Evolutionary conservation across 2,797 vertebrate genomes (phyloP).

Genomic region (Pempheris klunzingeri): DNA sequence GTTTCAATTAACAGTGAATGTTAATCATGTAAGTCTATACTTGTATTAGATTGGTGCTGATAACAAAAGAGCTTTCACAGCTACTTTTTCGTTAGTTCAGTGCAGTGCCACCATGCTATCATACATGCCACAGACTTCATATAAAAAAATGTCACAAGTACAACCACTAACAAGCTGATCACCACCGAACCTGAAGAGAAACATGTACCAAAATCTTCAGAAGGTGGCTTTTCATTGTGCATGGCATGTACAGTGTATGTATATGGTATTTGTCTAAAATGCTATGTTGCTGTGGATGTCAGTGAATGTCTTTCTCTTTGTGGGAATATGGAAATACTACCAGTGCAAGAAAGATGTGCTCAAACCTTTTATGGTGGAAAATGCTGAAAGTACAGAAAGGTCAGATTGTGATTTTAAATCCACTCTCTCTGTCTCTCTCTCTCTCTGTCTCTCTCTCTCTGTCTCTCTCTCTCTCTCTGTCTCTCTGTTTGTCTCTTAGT

Average conservation of each 20-base stretch:
- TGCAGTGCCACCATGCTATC: slow-evolving; percentile 31
- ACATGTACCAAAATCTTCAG: slow-evolving; percentile 71
- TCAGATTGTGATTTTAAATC: slow-evolving; percentile 59
- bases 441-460: slow-evolving; percentile 17
- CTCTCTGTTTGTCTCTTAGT: slow-evolving; percentile 11
- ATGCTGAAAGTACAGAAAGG: slow-evolving; percentile 52
- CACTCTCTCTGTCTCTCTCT: slow-evolving; percentile 28
- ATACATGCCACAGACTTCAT: slow-evolving; percentile 53
- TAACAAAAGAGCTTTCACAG: slow-evolving; percentile 23
- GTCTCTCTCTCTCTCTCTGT: slow-evolving; percentile 5
- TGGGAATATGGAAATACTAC: slow-evolving; percentile 75
- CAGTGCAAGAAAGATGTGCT: slow-evolving; percentile 64
- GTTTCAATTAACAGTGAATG: slow-evolving; percentile 45
- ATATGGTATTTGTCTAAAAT: slow-evolving; percentile 82
- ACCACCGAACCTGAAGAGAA: slow-evolving; percentile 65
- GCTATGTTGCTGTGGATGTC: slow-evolving; percentile 83
- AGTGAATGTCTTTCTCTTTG: slow-evolving; percentile 81
- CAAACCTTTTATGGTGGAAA: slow-evolving; percentile 51
- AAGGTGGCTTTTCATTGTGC: slow-evolving; percentile 84
- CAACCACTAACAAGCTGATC: slow-evolving; percentile 66
- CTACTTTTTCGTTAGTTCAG: slow-evolving; percentile 12
- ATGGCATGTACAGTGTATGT: slow-evolving; percentile 89
- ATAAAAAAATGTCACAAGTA: slow-evolving; percentile 47
- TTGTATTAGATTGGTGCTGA: slow-evolving; percentile 44
- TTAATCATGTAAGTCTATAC: slow-evolving; percentile 20